Evolutionary conservation across 2,113 vertebrate species (phyloP).

Genomic region (Callipepla squamata): DNA sequence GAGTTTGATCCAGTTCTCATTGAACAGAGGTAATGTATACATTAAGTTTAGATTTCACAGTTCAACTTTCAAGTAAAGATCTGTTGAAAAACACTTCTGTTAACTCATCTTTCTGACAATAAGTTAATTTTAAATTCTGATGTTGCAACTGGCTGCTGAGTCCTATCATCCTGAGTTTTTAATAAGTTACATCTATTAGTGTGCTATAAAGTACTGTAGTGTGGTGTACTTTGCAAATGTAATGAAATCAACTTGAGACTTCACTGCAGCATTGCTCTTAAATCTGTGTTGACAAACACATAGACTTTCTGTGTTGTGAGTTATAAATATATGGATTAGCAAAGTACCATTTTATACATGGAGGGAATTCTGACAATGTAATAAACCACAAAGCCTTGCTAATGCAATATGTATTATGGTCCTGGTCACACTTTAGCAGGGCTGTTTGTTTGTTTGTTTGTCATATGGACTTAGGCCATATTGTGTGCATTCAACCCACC

Average conservation of each 20-base stretch:
- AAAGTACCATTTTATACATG: background rate
- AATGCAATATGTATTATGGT: background rate
- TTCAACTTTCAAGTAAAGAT: background rate
- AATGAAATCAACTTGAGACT: background rate
- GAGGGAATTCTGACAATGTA: background rate
- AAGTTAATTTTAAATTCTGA: background rate
- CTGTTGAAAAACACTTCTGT: background rate
- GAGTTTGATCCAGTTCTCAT: background rate
- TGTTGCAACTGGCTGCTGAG: background rate
- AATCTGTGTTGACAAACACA: background rate
- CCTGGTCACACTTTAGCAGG: background rate
- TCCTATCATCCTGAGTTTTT: background rate
- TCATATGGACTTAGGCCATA: background rate
- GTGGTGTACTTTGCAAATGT: background rate
- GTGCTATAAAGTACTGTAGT: background rate
- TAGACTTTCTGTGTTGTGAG: background rate
- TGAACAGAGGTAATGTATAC: background rate
- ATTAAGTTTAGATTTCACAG: background rate
- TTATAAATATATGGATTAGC: slow-evolving; percentile 24
- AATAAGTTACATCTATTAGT: background rate
- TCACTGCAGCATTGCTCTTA: background rate
- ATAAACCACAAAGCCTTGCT: background rate
- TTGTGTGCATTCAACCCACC: background rate
- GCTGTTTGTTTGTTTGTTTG: background rate
- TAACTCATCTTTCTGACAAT: background rate